Evolutionary conservation across 2,113 vertebrate genomes (phyloP).

Genomic region (Apeltes quadracus): DNA sequence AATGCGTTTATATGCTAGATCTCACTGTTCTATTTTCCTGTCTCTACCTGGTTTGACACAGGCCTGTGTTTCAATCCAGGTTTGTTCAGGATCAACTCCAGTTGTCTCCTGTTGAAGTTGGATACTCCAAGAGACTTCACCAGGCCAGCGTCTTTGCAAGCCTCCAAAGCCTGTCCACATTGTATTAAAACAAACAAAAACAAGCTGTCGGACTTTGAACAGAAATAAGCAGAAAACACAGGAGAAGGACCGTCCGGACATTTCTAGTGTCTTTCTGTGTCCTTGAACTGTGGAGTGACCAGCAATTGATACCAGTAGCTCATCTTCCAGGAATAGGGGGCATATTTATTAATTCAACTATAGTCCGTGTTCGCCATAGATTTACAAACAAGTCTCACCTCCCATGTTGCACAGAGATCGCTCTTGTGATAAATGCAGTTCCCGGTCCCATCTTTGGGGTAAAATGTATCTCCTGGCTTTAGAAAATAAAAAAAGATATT

Average conservation of each 20-base stretch:
- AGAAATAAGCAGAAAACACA: neutral
- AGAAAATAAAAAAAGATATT: conserved; percentile 41
- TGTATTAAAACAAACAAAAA: neutral
- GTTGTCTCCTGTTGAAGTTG: conserved; percentile 93
- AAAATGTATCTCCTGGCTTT: conserved; percentile 86
- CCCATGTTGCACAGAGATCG: conserved; percentile 91
- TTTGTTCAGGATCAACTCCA: conserved; percentile 92
- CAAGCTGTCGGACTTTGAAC: neutral
- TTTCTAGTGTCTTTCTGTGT: neutral
- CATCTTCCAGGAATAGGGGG: too few relatives aligned
- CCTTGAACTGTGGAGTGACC: neutral
- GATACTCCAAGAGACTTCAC: conserved; percentile 92
- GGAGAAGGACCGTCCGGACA: neutral
- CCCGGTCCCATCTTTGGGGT: conserved; percentile 87
- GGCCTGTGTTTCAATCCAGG: conserved; percentile 92
- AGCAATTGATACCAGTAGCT: too few relatives aligned
- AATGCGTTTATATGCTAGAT: neutral
- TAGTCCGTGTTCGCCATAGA: neutral
- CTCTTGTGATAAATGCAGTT: conserved; percentile 84
- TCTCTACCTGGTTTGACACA: conserved; percentile 89
- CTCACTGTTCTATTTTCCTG: neutral
- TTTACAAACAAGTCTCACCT: conserved; percentile 81
- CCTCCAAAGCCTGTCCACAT: conserved; percentile 86
- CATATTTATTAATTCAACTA: neutral
- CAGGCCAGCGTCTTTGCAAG: conserved; percentile 93